Base-by-base conservation (phyloP, 2,113 vertebrate species). In the Australoheros scitulus region DNA sequence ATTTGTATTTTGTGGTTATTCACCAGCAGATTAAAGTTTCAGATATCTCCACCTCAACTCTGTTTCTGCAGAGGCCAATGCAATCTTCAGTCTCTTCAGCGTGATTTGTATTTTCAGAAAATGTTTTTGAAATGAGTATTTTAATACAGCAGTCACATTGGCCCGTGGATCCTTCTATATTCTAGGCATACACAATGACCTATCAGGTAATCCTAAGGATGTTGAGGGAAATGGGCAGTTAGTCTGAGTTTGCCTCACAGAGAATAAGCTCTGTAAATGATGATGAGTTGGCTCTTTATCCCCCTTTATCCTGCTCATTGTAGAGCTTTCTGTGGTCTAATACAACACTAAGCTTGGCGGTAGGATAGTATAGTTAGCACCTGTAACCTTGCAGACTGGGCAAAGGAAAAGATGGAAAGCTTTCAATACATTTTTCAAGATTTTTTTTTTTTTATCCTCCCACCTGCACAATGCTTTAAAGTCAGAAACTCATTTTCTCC, bases 161-260 rank as follows among this genome's bases (percentile, higher is more conserved):
- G 78, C 78, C 57, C 70, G 63, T 0, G 59, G 70, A 85, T 89
- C 60, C 63, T 81, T 75, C 90, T 89, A 89, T 93, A 83, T 92
- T 89, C 89, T 85, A 60, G 75, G 84, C 91, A 91, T 87, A 84
- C 85, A 82, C 82, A 26, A 84, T 94, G 93, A 94, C 94, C 94
- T 95, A 93, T 95, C 92, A 91, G 90, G 92, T 95, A 94, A 95
- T 94, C 94, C 90, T 10, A 10, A 86, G 93, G 94, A 92, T 94
- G 94, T 91, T 75, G 82, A 86, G 61, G 88, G 90, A 93, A 94
- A 93, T 92, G 92, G 91, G 83, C 90, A 92, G 94, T 94, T 93
- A 93, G 91, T 92, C 86, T 85, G 88, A 68, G 91, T 84, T 91
- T 92, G 92, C 77, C 84, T 83, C 55, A 11, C 59, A 79, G 83